These are phyloP conservation scores for Diorhabda sublineata DNA, from an alignment of 1,140 invertebrate genomes.

Conservation along the genomic window DNA sequence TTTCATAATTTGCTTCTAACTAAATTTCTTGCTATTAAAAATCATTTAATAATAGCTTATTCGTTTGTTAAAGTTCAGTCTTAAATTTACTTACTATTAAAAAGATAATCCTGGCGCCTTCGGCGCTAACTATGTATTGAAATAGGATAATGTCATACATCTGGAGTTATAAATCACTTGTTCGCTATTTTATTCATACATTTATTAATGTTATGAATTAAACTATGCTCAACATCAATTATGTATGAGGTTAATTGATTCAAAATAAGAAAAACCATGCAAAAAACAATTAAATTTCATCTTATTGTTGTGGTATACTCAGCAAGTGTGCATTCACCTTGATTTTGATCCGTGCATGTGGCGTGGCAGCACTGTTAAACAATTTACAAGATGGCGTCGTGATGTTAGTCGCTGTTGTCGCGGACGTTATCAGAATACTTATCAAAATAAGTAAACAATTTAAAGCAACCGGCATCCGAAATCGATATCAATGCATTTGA, in stretches of 20 bases:
- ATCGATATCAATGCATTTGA: slow-evolving; percentile 12
- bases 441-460: slow-evolving; percentile 22
- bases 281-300: not conserved
- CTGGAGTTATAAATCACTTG: too few relatives aligned
- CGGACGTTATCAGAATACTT: slow-evolving; percentile 22
- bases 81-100: too few relatives aligned
- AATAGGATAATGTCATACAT: too few relatives aligned
- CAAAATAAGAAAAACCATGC: not conserved
- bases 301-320: not conserved
- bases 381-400: slow-evolving; percentile 28
- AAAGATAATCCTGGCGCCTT: too few relatives aligned
- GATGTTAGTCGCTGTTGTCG: slow-evolving; percentile 13
- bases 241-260: not conserved
- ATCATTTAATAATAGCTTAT: too few relatives aligned
- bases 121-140: too few relatives aligned
- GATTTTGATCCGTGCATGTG: not conserved
- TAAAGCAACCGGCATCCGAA: slow-evolving; percentile 15
- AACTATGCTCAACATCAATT: too few relatives aligned
- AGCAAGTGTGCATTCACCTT: slow-evolving; percentile 1
- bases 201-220: too few relatives aligned
- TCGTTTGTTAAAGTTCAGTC: too few relatives aligned
- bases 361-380: slow-evolving; percentile 1
- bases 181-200: too few relatives aligned
- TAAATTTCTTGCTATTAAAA: too few relatives aligned
- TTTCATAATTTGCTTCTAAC: too few relatives aligned